phyloP scores from a whole-genome alignment of 2,113 vertebrate genomes.

The Microcebus griseorufus region DNA sequence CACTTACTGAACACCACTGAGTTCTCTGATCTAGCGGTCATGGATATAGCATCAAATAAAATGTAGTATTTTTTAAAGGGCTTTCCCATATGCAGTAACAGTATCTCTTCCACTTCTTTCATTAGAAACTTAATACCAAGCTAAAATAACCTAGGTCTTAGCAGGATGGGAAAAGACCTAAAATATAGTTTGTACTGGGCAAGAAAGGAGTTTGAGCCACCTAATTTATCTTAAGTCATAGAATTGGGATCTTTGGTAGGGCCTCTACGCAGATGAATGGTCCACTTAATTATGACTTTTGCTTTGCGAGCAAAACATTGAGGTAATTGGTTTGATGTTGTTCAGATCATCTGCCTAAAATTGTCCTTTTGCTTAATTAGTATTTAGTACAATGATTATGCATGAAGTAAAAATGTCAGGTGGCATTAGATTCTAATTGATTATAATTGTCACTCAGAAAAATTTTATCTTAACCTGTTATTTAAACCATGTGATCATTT shows the following conservation, averaged over 20 bases:
- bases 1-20: background rate
- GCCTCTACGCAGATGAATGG: background rate
- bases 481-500: background rate
- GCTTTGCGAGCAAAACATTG: background rate
- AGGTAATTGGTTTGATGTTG: background rate
- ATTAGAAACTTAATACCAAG: background rate
- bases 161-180: background rate
- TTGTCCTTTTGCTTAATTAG: background rate
- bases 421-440: background rate
- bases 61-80: background rate
- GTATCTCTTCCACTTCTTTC: background rate
- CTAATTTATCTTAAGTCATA: background rate
- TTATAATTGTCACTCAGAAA: background rate
- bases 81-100: background rate
- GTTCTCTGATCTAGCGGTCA: background rate
- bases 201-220: fast-evolving
- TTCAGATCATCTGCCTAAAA: background rate
- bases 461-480: background rate
- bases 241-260: background rate
- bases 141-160: background rate
- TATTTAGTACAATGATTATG: background rate
- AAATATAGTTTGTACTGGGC: background rate
- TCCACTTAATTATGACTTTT: background rate
- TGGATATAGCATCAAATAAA: background rate
- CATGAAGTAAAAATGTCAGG: background rate